phyloP scores from a whole-genome alignment of 92 coral and sea anemone genomes.

The Meandrina meandrites region DNA sequence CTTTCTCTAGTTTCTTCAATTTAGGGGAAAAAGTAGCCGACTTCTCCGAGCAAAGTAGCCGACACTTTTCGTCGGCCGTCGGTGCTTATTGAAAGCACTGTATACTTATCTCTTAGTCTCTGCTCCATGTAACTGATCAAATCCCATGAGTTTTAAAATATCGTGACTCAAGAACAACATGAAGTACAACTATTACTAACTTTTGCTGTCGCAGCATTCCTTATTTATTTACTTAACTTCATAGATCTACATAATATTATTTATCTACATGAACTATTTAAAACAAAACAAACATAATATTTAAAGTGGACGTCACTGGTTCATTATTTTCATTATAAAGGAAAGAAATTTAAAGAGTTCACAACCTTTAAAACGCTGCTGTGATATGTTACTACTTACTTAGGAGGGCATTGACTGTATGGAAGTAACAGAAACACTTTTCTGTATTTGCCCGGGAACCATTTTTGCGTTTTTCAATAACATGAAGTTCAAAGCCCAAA shows the following conservation, averaged over 20 bases:
- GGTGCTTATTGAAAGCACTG: too few species aligned
- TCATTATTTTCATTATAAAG: background rate
- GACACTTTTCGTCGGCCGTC: too few species aligned
- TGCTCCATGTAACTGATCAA: too few species aligned
- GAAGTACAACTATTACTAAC: background rate
- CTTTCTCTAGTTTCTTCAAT: too few species aligned
- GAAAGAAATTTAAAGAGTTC: background rate
- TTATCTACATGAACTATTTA: slow-evolving; percentile 6
- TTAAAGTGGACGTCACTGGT: background rate
- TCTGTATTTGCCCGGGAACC: too few species aligned
- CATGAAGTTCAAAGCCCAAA: too few species aligned
- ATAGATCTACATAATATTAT: background rate
- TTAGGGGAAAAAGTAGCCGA: too few species aligned
- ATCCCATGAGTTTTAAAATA: background rate
- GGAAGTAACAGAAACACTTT: background rate
- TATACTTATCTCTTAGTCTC: too few species aligned
- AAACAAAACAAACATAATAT: background rate
- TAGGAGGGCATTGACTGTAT: background rate
- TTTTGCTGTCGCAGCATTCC: background rate
- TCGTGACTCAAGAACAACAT: background rate
- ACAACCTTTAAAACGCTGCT: background rate
- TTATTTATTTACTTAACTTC: background rate
- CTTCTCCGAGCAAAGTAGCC: too few species aligned
- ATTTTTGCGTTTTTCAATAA: too few species aligned
- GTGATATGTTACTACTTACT: background rate